These are phyloP conservation scores for Paramormyrops kingsleyae DNA, from an alignment of 2,113 vertebrate species.

Conservation along the genomic window DNA sequence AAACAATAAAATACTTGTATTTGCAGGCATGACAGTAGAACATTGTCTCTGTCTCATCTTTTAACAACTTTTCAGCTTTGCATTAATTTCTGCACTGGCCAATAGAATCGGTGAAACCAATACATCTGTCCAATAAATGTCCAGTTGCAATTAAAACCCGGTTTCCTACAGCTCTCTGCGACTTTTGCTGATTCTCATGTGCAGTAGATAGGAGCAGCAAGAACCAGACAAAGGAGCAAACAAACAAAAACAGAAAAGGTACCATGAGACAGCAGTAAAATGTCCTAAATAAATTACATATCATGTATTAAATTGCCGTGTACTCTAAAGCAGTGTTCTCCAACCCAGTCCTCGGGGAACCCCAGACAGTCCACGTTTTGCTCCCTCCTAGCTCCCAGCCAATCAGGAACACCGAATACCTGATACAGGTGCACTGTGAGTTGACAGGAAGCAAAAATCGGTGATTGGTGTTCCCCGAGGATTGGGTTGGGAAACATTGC, in stretches of 20 bases:
- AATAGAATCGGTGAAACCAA: background rate
- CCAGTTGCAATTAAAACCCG: background rate
- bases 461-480: too few relatives aligned
- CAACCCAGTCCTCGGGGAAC: too few relatives aligned
- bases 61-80: background rate
- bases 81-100: background rate
- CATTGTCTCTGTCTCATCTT: background rate
- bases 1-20: background rate
- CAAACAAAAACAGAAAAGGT: background rate
- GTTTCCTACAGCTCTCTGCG: background rate
- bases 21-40: background rate
- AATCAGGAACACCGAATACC: too few relatives aligned
- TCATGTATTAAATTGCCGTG: background rate
- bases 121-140: background rate
- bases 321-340: too few relatives aligned
- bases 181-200: background rate
- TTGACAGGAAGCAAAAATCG: too few relatives aligned
- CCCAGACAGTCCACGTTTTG: too few relatives aligned
- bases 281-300: background rate
- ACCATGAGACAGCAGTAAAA: background rate
- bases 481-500: too few relatives aligned
- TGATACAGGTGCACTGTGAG: too few relatives aligned
- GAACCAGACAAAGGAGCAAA: background rate
- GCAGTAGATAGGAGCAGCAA: background rate
- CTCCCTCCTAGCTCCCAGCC: too few relatives aligned